Evolutionary conservation across 1,140 invertebrate genomes (phyloP).

Genomic region (Maconellicoccus hirsutus): DNA sequence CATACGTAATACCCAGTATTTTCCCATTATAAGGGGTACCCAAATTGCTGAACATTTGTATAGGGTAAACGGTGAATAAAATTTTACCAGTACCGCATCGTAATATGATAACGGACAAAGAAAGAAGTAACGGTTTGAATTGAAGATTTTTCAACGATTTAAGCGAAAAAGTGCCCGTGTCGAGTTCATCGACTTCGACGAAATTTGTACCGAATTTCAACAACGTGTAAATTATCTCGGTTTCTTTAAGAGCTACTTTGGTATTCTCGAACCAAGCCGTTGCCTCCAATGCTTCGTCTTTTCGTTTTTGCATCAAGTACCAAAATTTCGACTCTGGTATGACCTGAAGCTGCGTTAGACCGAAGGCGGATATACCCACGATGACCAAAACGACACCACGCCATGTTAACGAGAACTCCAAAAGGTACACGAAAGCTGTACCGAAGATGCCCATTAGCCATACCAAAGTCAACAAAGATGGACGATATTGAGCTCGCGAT

Average conservation of each 20-base stretch:
- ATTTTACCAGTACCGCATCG: constrained; percentile 8
- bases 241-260: not conserved
- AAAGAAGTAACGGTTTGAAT: not conserved
- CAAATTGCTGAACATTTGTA: not conserved
- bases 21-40: not conserved
- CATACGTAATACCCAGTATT: not conserved
- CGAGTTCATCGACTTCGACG: not conserved
- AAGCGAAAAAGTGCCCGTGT: not conserved
- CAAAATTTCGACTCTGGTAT: not conserved
- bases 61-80: not conserved
- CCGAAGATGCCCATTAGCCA: not conserved
- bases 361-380: not conserved
- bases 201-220: not conserved
- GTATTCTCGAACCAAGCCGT: not conserved
- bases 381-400: not conserved
- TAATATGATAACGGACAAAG: not conserved
- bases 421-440: not conserved
- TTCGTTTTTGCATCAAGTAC: not conserved
- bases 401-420: not conserved
- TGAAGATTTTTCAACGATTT: not conserved
- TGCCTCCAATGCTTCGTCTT: not conserved
- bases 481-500: not conserved
- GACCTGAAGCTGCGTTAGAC: not conserved
- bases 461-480: not conserved
- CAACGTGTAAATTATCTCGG: not conserved